Percentiles rank a stretch among this genome's conserved stretches.
Conservation (phyloP, 2,888 invertebrate genomes). For the Hirtodrosophila histrioides region DNA sequence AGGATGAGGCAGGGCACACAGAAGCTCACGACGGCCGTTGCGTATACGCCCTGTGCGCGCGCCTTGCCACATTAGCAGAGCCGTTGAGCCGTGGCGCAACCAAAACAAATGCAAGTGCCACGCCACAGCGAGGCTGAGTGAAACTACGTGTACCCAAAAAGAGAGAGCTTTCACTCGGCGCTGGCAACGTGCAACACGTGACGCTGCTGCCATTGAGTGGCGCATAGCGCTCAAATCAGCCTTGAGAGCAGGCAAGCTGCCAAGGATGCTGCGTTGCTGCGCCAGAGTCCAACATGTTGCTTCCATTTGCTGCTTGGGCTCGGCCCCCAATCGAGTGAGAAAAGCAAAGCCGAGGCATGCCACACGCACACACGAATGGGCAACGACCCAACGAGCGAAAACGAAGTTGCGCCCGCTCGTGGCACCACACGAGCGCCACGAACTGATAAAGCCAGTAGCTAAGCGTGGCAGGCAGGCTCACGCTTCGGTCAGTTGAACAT, state of each 20-base stretch:
- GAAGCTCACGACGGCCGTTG: conserved; percentile 31
- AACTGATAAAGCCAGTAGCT: conserved; percentile 74
- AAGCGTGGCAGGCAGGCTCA: conserved; percentile 68
- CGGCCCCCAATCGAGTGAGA: conserved; percentile 37
- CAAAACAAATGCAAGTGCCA: conserved; percentile 64
- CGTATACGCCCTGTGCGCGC: conserved; percentile 48
- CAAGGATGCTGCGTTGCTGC: conserved; percentile 65
- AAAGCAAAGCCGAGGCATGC: conserved; percentile 28
- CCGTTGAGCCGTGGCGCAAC: conserved; percentile 30
- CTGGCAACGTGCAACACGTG: conserved; percentile 67
- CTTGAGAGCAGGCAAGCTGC: conserved; percentile 45
- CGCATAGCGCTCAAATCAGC: conserved; percentile 29
- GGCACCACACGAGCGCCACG: conserved; percentile 48
- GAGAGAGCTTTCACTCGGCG: conserved; percentile 62
- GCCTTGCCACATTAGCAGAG: conserved; percentile 39
- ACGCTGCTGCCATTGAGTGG: conserved; percentile 58
- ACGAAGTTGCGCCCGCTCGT: conserved; percentile 1
- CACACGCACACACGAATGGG: conserved; percentile 5
- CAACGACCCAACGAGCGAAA: conserved; percentile 6
- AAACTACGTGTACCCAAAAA: conserved; percentile 4
- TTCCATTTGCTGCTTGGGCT: conserved; percentile 41
- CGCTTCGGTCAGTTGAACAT: conserved; percentile 77
- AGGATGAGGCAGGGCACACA: not conserved
- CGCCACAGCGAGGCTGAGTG: conserved; percentile 47
- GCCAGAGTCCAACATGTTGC: conserved; percentile 72